Percentiles rank a stretch among this genome's conserved stretches.
Evolutionary conservation across 2,113 vertebrate species (phyloP).

Genomic region (Pseudopipra pipra): DNA sequence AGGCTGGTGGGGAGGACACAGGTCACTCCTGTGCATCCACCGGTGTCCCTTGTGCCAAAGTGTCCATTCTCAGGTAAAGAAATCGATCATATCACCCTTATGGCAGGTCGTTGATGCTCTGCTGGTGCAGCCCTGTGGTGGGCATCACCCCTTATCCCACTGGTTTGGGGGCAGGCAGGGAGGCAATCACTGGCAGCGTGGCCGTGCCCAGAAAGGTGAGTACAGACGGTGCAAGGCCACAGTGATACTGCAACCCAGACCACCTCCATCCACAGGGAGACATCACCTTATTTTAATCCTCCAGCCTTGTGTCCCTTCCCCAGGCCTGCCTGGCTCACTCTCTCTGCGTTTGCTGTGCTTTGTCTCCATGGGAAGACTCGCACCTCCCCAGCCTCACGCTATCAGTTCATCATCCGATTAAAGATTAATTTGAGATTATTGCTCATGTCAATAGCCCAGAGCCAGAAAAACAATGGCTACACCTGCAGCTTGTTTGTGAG

Average conservation of each 20-base stretch:
- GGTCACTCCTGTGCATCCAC: accelerated
- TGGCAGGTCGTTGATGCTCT: not conserved
- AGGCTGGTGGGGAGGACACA: not conserved
- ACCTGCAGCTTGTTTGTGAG: constrained; percentile 70
- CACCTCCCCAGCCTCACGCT: not conserved
- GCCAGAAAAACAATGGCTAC: constrained; percentile 51
- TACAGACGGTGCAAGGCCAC: accelerated
- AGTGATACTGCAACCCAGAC: not conserved
- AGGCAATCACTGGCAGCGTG: accelerated
- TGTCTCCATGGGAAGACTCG: not conserved
- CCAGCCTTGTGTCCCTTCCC: not conserved
- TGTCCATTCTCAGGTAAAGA: not conserved
- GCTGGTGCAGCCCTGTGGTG: accelerated
- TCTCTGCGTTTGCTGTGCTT: not conserved
- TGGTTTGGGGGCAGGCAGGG: accelerated
- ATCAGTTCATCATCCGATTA: constrained; percentile 18
- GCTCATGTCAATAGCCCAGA: not conserved
- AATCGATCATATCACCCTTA: accelerated
- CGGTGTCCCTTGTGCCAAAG: not conserved
- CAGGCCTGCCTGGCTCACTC: not conserved
- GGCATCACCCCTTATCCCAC: accelerated
- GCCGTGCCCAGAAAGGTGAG: accelerated
- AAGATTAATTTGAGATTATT: constrained; percentile 62
- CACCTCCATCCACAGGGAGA: not conserved
- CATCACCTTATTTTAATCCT: not conserved